Percentiles rank a stretch among this genome's conserved stretches.
These are phyloP conservation scores for Lysandra bellargus DNA, from an alignment of 2,888 invertebrate genomes.

Conservation along the genomic window DNA sequence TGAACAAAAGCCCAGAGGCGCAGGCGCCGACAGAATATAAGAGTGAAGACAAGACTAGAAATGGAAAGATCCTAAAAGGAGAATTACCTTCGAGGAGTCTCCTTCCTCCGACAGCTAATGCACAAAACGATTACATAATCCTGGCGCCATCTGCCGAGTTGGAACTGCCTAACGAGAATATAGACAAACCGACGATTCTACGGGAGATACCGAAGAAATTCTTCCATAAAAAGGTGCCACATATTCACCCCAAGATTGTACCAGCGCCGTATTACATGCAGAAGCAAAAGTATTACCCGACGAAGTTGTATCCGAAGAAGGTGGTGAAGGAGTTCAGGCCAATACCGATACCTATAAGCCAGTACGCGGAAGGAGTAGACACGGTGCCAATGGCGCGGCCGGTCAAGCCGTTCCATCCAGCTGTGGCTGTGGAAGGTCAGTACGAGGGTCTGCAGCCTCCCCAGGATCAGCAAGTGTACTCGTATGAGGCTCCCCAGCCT, in stretches of 20 bases:
- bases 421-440: slow-evolving; percentile 53
- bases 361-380: slow-evolving; percentile 55
- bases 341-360: slow-evolving; percentile 64
- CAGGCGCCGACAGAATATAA: slow-evolving; percentile 33
- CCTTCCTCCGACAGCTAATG: slow-evolving; percentile 61
- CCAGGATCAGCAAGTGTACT: slow-evolving; percentile 65
- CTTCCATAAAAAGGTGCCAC: slow-evolving; percentile 49
- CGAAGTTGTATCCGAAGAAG: slow-evolving; percentile 81
- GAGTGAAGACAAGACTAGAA: slow-evolving; percentile 41
- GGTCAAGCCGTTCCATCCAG: slow-evolving; percentile 61
- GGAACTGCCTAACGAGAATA: slow-evolving; percentile 56
- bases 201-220: slow-evolving; percentile 9
- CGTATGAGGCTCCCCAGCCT: slow-evolving; percentile 53
- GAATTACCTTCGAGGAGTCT: slow-evolving; percentile 59
- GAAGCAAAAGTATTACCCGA: slow-evolving; percentile 67
- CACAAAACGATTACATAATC: slow-evolving; percentile 58
- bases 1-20: slow-evolving; percentile 45
- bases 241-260: slow-evolving; percentile 42
- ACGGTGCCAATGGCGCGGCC: slow-evolving; percentile 72
- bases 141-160: slow-evolving; percentile 68
- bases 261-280: slow-evolving; percentile 56
- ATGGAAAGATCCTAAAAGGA: slow-evolving; percentile 45
- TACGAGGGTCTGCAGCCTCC: slow-evolving; percentile 52
- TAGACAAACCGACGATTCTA: slow-evolving; percentile 27
- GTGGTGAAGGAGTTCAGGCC: slow-evolving; percentile 74